phyloP scores from a whole-genome alignment of 2,888 invertebrate genomes.

The Steromphala cineraria region DNA sequence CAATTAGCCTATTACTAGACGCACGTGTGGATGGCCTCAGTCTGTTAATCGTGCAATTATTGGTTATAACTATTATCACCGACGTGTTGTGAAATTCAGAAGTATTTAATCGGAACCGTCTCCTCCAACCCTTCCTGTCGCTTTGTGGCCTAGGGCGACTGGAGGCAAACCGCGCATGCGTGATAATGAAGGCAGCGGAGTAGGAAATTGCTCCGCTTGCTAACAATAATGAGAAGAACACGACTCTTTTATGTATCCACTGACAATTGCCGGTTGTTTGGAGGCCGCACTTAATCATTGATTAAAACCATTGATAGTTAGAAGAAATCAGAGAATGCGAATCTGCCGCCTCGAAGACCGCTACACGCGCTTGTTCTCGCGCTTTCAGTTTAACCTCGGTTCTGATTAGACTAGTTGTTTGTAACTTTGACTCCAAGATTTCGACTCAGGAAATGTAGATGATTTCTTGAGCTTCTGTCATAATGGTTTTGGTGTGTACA shows the following conservation, averaged over 20 bases:
- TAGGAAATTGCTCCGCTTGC: slow-evolving; percentile 35
- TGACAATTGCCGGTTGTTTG: slow-evolving; percentile 25
- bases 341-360: not conserved
- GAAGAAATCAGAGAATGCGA: slow-evolving; percentile 10
- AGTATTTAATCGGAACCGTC: slow-evolving; percentile 17
- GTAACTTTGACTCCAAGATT: too few relatives aligned
- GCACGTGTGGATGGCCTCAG: slow-evolving; percentile 24
- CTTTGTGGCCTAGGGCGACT: slow-evolving; percentile 8
- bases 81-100: slow-evolving; percentile 14
- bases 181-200: slow-evolving; percentile 23
- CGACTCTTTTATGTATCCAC: slow-evolving; percentile 34
- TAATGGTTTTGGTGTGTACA: too few relatives aligned
- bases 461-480: too few relatives aligned
- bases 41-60: slow-evolving; percentile 29
- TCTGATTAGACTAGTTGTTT: too few relatives aligned
- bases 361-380: not conserved
- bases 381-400: not conserved
- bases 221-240: slow-evolving; percentile 45
- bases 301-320: slow-evolving; percentile 19
- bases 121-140: slow-evolving; percentile 10
- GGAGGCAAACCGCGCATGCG: slow-evolving; percentile 18
- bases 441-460: too few relatives aligned
- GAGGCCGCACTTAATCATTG: slow-evolving; percentile 24
- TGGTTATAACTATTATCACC: slow-evolving; percentile 20
- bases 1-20: slow-evolving; percentile 26